A percentile compares a stretch with the other conserved stretches of the same genome.
Conservation (phyloP, 1,140 invertebrate species). For the Macrobrachium nipponense region DNA sequence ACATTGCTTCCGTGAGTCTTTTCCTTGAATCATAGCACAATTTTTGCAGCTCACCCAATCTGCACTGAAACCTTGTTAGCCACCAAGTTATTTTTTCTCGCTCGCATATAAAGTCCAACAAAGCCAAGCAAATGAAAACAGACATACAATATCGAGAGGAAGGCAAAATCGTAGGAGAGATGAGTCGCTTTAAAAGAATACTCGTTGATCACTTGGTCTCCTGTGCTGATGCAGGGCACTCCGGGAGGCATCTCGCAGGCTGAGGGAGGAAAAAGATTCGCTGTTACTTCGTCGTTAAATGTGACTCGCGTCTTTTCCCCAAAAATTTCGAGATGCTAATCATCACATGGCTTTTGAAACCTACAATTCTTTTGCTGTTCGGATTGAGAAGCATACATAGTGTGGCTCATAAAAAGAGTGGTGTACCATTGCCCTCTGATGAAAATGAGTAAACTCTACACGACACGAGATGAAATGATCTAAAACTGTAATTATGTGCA, state of each 20-base stretch:
- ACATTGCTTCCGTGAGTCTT: no score
- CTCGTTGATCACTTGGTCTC: slow-evolving; percentile 29
- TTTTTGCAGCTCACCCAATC: no score
- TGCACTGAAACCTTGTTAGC: no score
- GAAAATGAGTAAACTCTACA: no score
- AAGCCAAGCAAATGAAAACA: slow-evolving; percentile 43
- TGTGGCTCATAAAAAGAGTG: no score
- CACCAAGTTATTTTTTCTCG: slow-evolving; percentile 40
- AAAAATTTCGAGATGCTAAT: background rate
- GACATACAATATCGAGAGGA: slow-evolving; percentile 30
- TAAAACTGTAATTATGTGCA: no score
- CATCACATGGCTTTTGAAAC: background rate
- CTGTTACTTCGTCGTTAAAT: background rate
- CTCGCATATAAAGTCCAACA: slow-evolving; percentile 13
- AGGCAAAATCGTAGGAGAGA: slow-evolving; percentile 27
- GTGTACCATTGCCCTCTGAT: no score
- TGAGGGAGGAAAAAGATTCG: background rate
- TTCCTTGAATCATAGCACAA: no score
- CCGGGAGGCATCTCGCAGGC: slow-evolving; percentile 17
- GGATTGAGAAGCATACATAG: no score
- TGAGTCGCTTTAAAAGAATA: slow-evolving; percentile 27
- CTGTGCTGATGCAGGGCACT: slow-evolving; percentile 31
- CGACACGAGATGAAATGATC: no score
- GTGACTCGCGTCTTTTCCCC: background rate
- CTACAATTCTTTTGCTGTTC: no score